Conservation (phyloP, 2,888 invertebrate species). For the Brachypalpus laphriformis region DNA sequence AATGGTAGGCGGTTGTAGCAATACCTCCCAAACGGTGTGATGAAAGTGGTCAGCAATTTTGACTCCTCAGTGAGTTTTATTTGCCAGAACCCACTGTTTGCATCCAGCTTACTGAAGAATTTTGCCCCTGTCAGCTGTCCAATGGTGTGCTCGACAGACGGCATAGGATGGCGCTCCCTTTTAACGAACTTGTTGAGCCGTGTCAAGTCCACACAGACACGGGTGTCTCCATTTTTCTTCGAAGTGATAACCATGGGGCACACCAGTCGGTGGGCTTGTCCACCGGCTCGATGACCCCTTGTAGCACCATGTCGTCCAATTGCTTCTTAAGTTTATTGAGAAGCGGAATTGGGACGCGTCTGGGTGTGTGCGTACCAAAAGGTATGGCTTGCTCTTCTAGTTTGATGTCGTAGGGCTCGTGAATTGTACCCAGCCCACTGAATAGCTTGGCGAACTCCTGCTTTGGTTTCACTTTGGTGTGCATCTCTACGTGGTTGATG, state of each 20-base stretch:
- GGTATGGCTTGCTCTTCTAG: no score
- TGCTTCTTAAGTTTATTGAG: slow-evolving; percentile 11
- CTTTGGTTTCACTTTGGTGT: neutral
- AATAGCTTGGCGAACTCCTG: neutral
- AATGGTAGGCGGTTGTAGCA: neutral
- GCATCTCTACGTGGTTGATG: neutral
- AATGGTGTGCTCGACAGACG: slow-evolving; percentile 67
- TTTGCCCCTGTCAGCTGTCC: slow-evolving; percentile 67
- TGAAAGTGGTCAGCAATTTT: slow-evolving; percentile 13
- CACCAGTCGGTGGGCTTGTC: slow-evolving; percentile 9
- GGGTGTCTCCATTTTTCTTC: no score
- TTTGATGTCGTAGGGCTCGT: slow-evolving; percentile 6
- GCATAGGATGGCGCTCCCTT: slow-evolving; percentile 44
- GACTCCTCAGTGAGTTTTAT: neutral
- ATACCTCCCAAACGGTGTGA: slow-evolving; percentile 43
- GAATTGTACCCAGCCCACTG: slow-evolving; percentile 1
- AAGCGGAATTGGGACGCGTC: no score
- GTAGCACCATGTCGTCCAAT: slow-evolving; percentile 10
- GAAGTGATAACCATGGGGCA: slow-evolving; percentile 9
- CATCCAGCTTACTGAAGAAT: slow-evolving; percentile 77
- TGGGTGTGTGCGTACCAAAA: no score
- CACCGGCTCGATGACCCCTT: slow-evolving; percentile 2
- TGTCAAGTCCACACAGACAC: slow-evolving; percentile 1
- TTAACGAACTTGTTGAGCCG: slow-evolving; percentile 9
- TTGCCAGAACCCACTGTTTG: slow-evolving; percentile 6